Percentiles rank a stretch among this genome's conserved stretches.
Conservation (phyloP, 2,113 vertebrate species). For the Malurus elegans region DNA sequence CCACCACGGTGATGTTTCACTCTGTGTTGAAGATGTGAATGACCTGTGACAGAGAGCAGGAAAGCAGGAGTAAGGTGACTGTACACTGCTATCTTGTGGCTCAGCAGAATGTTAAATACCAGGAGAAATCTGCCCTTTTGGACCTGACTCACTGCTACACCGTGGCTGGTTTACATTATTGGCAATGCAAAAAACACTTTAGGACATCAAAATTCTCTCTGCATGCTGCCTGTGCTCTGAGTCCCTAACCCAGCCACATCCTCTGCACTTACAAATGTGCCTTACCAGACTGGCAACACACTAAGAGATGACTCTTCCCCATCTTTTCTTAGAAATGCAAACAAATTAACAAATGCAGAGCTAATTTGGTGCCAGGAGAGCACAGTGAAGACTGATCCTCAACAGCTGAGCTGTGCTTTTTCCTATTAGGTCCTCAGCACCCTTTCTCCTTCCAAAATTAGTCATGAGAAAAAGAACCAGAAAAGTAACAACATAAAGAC, state of each 20-base stretch:
- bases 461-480: neutral
- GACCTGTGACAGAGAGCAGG: neutral
- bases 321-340: slow-evolving; percentile 22
- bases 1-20: neutral
- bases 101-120: neutral
- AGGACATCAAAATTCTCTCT: neutral
- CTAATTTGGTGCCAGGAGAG: neutral
- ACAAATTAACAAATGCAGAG: slow-evolving; percentile 43
- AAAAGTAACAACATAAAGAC: neutral
- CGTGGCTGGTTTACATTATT: neutral
- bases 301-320: neutral
- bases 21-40: neutral
- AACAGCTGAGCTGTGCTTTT: slow-evolving; percentile 9
- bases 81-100: neutral
- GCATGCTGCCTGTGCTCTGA: neutral
- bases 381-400: neutral
- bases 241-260: neutral
- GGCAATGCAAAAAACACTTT: neutral
- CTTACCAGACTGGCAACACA: neutral
- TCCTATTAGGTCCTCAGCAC: neutral
- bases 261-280: neutral
- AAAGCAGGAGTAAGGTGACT: neutral
- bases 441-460: neutral
- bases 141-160: neutral
- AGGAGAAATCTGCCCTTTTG: neutral